Conservation (phyloP, 2,888 invertebrate genomes). For the Coenonympha arcania region DNA sequence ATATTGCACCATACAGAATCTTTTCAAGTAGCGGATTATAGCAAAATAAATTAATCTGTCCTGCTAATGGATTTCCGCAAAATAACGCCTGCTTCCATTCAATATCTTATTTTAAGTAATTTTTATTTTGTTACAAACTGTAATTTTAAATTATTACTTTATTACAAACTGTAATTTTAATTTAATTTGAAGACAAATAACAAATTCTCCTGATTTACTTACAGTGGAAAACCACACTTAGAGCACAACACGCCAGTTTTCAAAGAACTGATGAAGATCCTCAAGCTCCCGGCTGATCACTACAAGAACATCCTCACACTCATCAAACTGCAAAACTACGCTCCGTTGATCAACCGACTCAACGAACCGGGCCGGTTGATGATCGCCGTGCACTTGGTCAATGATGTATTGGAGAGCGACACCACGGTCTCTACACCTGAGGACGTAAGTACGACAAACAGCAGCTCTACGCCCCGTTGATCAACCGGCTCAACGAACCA, state of each 20-base stretch:
- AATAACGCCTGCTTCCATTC: too few species aligned
- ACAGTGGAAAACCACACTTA: slow-evolving; percentile 72
- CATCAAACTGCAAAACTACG: slow-evolving; percentile 89
- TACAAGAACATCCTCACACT: slow-evolving; percentile 94
- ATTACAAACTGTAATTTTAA: too few species aligned
- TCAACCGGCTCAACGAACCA: slow-evolving; percentile 88
- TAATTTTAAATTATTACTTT: too few species aligned
- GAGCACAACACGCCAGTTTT: slow-evolving; percentile 89
- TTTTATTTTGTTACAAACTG: too few species aligned
- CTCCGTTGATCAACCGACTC: slow-evolving; percentile 86
- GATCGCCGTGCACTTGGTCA: slow-evolving; percentile 90
- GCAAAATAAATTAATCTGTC: too few species aligned
- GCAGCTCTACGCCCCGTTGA: slow-evolving; percentile 83
- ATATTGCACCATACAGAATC: too few species aligned
- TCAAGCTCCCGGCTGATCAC: slow-evolving; percentile 95
- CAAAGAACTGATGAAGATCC: slow-evolving; percentile 91
- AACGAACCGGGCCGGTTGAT: slow-evolving; percentile 90
- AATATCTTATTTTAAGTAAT: too few species aligned
- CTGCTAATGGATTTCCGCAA: too few species aligned
- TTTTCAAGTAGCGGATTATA: too few species aligned
- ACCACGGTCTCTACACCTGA: slow-evolving; percentile 90
- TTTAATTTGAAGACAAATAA: too few species aligned
- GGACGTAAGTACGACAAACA: slow-evolving; percentile 77
- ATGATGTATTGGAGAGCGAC: slow-evolving; percentile 91
- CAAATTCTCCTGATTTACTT: slow-evolving; percentile 29